A percentile compares a stretch with the other conserved stretches of the same genome.
Conservation (phyloP, 2,888 invertebrate genomes). For the Drosophila basisetae region DNA sequence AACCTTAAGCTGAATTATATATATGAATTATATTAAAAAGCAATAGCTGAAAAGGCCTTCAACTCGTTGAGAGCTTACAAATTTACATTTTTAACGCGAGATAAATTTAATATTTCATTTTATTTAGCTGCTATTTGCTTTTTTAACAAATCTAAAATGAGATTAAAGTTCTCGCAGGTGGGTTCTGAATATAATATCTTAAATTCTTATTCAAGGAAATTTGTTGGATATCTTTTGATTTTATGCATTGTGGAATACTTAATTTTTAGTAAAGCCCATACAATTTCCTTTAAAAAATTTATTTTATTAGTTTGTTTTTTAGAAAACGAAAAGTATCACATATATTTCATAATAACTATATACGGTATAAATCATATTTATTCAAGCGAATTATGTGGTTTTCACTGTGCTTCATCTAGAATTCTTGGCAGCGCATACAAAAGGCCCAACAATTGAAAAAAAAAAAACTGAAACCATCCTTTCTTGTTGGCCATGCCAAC, state of each 20-base stretch:
- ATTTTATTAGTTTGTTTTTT: not conserved
- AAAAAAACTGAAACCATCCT: not conserved
- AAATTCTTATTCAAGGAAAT: not conserved
- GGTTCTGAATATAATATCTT: not conserved
- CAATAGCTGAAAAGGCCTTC: not conserved
- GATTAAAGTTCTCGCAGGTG: not conserved
- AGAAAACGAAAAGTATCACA: not conserved
- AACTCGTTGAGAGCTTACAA: not conserved
- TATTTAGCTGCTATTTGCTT: not conserved
- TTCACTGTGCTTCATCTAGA: too few relatives aligned
- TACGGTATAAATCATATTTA: not conserved
- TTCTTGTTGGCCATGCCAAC: constrained; percentile 42
- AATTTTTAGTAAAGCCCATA: too few relatives aligned
- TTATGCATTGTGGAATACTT: not conserved
- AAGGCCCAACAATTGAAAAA: constrained; percentile 9
- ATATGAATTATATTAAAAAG: not conserved
- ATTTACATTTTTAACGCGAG: not conserved
- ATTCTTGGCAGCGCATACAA: constrained; percentile 28
- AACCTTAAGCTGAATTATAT: not conserved
- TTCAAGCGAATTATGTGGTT: not conserved
- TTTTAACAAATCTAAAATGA: not conserved
- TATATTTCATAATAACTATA: not conserved
- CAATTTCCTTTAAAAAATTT: not conserved
- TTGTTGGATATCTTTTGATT: not conserved
- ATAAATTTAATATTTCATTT: not conserved